Conservation (phyloP, 2,888 invertebrate species). For the Allacma fusca region DNA sequence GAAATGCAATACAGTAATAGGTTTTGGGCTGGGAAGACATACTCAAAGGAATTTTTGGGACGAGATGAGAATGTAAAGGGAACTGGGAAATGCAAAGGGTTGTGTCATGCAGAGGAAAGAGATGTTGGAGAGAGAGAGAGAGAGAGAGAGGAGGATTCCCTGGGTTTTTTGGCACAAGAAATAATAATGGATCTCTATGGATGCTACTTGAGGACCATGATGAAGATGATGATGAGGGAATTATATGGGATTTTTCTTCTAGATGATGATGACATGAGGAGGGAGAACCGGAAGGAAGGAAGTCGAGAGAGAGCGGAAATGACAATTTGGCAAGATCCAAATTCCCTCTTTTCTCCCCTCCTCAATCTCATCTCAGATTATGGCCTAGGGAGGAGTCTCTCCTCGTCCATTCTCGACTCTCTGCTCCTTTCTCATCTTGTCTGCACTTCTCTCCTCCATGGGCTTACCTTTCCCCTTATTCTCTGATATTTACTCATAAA, state of each 20-base stretch:
- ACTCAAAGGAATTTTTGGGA: background rate
- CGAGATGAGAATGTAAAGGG: background rate
- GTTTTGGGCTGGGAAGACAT: too few relatives aligned
- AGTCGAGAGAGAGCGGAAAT: constrained; percentile 61
- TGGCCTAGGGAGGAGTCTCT: constrained; percentile 44
- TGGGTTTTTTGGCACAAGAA: constrained; percentile 17
- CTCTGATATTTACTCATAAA: constrained; percentile 16
- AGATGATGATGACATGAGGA: constrained; percentile 56
- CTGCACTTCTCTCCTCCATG: background rate
- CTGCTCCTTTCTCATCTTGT: background rate
- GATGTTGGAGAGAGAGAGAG: constrained; percentile 20
- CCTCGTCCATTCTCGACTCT: constrained; percentile 21
- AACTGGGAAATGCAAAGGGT: background rate
- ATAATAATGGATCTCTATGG: constrained; percentile 34
- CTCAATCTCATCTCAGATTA: constrained; percentile 43
- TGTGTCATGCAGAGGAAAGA: background rate
- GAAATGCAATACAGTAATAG: too few relatives aligned
- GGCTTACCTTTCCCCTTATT: constrained; percentile 5
- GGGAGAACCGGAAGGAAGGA: constrained; percentile 61
- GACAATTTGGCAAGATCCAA: constrained; percentile 62
- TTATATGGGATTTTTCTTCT: constrained; percentile 60
- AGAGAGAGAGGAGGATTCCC: background rate
- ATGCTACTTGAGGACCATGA: constrained; percentile 39
- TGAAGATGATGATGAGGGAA: constrained; percentile 56
- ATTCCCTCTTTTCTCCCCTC: constrained; percentile 54